Percentiles rank a stretch among this genome's conserved stretches.
Conservation (phyloP, 1,140 invertebrate species). For the Globodera ellingtonae region DNA sequence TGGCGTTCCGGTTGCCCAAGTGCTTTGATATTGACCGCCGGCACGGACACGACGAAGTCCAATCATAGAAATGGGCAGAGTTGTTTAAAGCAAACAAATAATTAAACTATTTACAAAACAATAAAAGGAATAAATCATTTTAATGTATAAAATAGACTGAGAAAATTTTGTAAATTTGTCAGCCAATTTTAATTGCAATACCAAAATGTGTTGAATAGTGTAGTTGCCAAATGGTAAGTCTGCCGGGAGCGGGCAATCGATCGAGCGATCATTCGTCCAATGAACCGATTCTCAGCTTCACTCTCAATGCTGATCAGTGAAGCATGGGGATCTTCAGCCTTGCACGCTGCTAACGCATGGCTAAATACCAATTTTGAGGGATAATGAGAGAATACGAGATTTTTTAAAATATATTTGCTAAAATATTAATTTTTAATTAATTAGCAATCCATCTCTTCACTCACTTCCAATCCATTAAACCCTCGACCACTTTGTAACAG, state of each 20-base stretch:
- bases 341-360: not conserved
- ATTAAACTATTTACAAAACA: not conserved
- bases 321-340: not conserved
- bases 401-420: too few species aligned
- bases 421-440: not conserved
- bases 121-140: not conserved
- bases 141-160: too few species aligned
- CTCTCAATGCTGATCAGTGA: not conserved
- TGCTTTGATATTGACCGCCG: not conserved
- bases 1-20: not conserved
- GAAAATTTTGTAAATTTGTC: too few species aligned
- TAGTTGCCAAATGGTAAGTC: not conserved
- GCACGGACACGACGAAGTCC: not conserved
- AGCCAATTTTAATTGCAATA: not conserved
- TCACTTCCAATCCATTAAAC: not conserved
- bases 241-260: not conserved
- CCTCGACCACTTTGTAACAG: not conserved
- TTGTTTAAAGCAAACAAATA: too few species aligned
- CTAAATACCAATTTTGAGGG: too few species aligned
- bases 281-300: not conserved
- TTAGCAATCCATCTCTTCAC: not conserved
- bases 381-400: too few species aligned
- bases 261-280: not conserved
- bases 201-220: slow-evolving; percentile 3
- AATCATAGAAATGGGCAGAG: not conserved